Conservation (phyloP, 2,888 invertebrate species). For the Epinotia nisella region DNA sequence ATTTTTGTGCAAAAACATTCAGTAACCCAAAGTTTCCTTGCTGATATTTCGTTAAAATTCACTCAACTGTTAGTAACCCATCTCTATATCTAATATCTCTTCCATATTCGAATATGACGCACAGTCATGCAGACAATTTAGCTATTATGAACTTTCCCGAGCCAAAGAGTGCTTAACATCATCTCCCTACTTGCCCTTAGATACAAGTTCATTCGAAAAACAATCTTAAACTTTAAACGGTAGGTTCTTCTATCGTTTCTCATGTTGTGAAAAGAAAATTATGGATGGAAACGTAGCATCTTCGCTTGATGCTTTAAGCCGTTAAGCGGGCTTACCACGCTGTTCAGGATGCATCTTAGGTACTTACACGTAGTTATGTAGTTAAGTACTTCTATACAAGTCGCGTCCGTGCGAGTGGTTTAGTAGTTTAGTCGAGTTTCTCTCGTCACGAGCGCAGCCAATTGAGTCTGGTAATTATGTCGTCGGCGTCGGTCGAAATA, state of each 20-base stretch:
- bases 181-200: slow-evolving; percentile 32
- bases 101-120: slow-evolving; percentile 29
- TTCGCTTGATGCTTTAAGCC: slow-evolving; percentile 34
- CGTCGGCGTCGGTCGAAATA: slow-evolving; percentile 30
- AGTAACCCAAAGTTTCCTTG: not conserved
- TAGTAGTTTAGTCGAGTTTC: slow-evolving; percentile 31
- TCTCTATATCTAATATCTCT: not conserved
- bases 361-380: slow-evolving; percentile 5
- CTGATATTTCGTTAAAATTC: not conserved
- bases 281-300: slow-evolving; percentile 30
- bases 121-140: slow-evolving; percentile 41
- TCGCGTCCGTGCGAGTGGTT: slow-evolving; percentile 11
- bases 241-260: slow-evolving; percentile 6
- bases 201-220: not conserved
- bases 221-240: slow-evolving; percentile 19
- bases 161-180: slow-evolving; percentile 37
- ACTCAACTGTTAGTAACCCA: not conserved
- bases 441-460: slow-evolving; percentile 42
- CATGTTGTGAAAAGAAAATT: slow-evolving; percentile 27
- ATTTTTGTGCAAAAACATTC: too few relatives aligned
- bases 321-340: slow-evolving; percentile 33
- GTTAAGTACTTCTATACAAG: slow-evolving; percentile 14
- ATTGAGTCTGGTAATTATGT: slow-evolving; percentile 41
- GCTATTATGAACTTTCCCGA: slow-evolving; percentile 39
- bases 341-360: slow-evolving; percentile 26